A percentile compares a stretch with the other conserved stretches of the same genome.
These are phyloP conservation scores for Zosterops borbonicus DNA, from an alignment of 2,113 vertebrate species.

Conservation along the genomic window DNA sequence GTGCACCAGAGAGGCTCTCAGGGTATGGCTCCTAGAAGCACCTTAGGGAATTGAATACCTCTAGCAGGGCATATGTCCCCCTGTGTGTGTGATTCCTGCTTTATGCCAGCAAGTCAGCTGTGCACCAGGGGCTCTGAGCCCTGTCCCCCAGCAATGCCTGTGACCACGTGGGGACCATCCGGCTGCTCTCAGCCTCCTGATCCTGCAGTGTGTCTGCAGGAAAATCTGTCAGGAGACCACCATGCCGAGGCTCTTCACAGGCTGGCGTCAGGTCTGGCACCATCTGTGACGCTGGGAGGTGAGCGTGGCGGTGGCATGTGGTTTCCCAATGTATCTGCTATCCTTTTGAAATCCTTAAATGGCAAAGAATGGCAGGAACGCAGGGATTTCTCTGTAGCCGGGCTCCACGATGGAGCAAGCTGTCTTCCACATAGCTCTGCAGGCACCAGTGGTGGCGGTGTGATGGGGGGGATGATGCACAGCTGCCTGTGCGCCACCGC, in stretches of 20 bases:
- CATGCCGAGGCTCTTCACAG: not conserved
- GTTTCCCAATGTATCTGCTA: not conserved
- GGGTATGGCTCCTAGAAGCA: not conserved
- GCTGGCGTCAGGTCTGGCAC: not conserved
- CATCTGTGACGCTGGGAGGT: not conserved
- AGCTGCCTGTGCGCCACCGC: not conserved
- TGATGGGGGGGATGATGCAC: not conserved
- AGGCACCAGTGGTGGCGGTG: rapidly evolving
- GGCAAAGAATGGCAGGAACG: not conserved
- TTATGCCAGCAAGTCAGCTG: not conserved
- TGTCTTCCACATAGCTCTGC: not conserved
- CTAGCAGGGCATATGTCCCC: not conserved
- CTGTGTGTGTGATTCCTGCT: not conserved
- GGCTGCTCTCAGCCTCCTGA: not conserved
- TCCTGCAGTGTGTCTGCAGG: not conserved
- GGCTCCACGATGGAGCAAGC: not conserved
- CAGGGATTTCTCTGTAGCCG: not conserved
- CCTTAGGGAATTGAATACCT: not conserved
- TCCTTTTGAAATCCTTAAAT: not conserved
- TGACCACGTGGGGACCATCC: not conserved
- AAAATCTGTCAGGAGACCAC: not conserved
- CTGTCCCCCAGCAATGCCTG: rapidly evolving
- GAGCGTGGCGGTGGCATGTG: rapidly evolving
- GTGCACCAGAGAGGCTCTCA: not conserved
- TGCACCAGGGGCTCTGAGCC: rapidly evolving